Percentiles rank a stretch among this genome's conserved stretches.
Evolutionary conservation across 2,113 vertebrate species (phyloP).

Genomic region (cat (Felis catus)): DNA sequence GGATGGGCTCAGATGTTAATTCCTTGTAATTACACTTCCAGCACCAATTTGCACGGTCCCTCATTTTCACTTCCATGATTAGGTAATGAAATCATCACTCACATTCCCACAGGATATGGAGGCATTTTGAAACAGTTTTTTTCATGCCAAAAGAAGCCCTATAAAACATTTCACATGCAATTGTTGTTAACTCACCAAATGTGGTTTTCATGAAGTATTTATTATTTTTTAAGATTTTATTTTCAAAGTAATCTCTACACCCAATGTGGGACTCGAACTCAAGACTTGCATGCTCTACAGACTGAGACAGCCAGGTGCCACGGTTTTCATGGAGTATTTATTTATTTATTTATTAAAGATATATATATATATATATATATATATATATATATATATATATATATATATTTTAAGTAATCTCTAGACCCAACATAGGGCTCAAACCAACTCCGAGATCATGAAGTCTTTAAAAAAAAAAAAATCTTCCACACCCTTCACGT

Average conservation of each 20-base stretch:
- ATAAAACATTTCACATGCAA: background rate
- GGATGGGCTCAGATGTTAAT: background rate
- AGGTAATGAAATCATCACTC: slow-evolving; percentile 22
- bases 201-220: background rate
- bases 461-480: background rate
- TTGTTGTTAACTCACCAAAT: background rate
- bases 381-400: too few species aligned
- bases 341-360: too few species aligned
- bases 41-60: background rate
- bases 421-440: too few species aligned
- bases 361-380: too few species aligned
- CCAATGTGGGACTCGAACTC: background rate
- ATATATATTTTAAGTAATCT: too few species aligned
- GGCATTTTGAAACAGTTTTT: slow-evolving; percentile 36
- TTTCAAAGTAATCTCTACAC: background rate
- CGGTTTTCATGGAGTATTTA: background rate
- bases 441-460: background rate
- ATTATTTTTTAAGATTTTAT: background rate
- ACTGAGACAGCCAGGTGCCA: background rate
- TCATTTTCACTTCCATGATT: background rate
- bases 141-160: slow-evolving; percentile 33
- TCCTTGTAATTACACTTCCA: background rate
- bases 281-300: background rate
- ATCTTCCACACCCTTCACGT: background rate
- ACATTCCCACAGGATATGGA: rapidly evolving